phyloP scores from a whole-genome alignment of 2,888 invertebrate genomes.

The Drosophila pseudotalamancana region DNA sequence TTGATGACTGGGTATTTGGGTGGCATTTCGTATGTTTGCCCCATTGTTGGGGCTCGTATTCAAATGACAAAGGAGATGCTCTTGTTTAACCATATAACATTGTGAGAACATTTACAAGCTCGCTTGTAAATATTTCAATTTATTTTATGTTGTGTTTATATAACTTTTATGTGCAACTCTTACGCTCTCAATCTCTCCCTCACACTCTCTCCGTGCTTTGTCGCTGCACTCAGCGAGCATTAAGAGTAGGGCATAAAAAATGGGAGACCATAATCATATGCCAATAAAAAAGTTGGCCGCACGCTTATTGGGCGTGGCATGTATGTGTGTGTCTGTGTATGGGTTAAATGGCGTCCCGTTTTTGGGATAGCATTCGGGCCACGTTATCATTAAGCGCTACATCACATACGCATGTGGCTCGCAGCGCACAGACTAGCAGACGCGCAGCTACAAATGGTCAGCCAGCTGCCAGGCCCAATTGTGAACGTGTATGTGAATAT shows the following conservation, averaged over 20 bases:
- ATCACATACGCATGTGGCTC: conserved; percentile 64
- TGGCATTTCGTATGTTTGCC: conserved; percentile 11
- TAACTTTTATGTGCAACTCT: conserved; percentile 71
- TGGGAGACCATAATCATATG: conserved; percentile 76
- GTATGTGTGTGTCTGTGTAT: conserved; percentile 1
- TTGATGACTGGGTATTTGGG: conserved; percentile 33
- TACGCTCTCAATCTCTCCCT: background rate
- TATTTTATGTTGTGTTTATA: conserved; percentile 69
- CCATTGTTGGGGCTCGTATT: conserved; percentile 40
- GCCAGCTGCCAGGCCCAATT: conserved; percentile 27
- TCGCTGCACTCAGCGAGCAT: conserved; percentile 52
- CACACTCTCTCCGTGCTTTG: background rate
- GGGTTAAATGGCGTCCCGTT: conserved; percentile 16
- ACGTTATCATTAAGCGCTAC: conserved; percentile 79
- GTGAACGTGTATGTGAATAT: conserved; percentile 10
- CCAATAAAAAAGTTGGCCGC: conserved; percentile 73
- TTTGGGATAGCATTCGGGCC: conserved; percentile 39
- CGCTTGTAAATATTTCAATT: conserved; percentile 79
- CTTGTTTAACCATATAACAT: conserved; percentile 52
- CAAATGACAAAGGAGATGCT: conserved; percentile 55
- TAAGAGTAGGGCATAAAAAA: conserved; percentile 67
- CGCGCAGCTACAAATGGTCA: conserved; percentile 48
- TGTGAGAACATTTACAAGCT: conserved; percentile 70
- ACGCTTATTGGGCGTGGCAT: conserved; percentile 50
- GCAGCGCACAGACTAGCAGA: conserved; percentile 18